phyloP scores from a whole-genome alignment of 2,797 vertebrate species.

The Euthynnus affinis region DNA sequence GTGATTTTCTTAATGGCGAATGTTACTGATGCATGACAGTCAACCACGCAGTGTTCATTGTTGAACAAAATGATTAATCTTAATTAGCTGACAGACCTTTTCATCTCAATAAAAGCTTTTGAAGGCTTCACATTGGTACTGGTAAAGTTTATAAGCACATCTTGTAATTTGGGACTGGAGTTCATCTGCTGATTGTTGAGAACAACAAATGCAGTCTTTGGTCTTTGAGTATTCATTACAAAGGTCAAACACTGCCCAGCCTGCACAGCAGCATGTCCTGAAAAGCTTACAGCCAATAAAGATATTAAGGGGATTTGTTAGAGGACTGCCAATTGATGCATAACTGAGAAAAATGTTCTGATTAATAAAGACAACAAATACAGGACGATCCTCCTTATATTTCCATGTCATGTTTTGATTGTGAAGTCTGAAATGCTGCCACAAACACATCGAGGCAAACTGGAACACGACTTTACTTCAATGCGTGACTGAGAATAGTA shows the following conservation, averaged over 20 bases:
- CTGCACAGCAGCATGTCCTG: constrained; percentile 17
- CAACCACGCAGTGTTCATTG: constrained; percentile 29
- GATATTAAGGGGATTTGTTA: constrained; percentile 22
- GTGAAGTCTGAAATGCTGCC: neutral
- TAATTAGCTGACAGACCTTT: constrained; percentile 43
- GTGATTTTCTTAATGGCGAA: constrained; percentile 45
- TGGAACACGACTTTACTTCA: constrained; percentile 30
- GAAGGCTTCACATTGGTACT: constrained; percentile 6
- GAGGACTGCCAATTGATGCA: neutral
- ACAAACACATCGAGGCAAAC: constrained; percentile 1
- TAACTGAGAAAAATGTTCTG: constrained; percentile 3
- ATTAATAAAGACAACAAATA: constrained; percentile 30
- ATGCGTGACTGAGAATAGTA: constrained; percentile 16
- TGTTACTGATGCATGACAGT: constrained; percentile 37
- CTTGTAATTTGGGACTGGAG: constrained; percentile 26
- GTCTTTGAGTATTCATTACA: constrained; percentile 19
- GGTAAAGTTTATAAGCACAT: constrained; percentile 7
- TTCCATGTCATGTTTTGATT: constrained; percentile 22
- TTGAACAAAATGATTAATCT: constrained; percentile 54
- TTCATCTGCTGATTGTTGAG: constrained; percentile 21
- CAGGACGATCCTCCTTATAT: constrained; percentile 9
- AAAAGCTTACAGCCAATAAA: constrained; percentile 8
- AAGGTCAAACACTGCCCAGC: constrained; percentile 22
- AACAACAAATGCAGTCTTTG: constrained; percentile 19
- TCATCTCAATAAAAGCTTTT: constrained; percentile 38